Base-by-base conservation (phyloP, 2,797 vertebrate genomes). In the Hypotaenidia okinawae region DNA sequence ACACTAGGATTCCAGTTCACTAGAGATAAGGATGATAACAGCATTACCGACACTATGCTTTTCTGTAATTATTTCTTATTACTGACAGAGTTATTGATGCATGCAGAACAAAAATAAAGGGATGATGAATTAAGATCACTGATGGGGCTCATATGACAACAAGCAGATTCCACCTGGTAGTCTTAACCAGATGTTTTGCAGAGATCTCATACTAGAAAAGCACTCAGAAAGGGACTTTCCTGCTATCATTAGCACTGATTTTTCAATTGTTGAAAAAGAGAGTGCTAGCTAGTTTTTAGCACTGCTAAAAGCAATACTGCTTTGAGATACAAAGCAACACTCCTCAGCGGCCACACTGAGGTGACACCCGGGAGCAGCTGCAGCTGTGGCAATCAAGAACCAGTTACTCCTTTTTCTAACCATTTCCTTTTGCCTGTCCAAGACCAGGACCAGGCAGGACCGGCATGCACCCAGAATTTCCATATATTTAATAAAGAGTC, bases 31-130 rank as follows among this genome's bases (percentile, higher is more conserved):
- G 45, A 59, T 87, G 81, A 51, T 55, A 93, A 86, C 49, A 84
- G 30, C 2, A 1, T 28, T 72, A 85, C 33, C 24, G 41, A 39
- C 32, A 23, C 16, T 58, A 23, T 16, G 27, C 7, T 93, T 84
- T 70, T 76, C 59, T 24, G 32, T 28, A 90, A 81, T 41, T 73
- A 86, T 84, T 90, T 88, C 69, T 72, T 92, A 63, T 73, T 88
- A 78, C n/a, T 86, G 58, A 3, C 55, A 54, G 62, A 89, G 68
- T 69, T 91, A 72, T 27, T 47, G 64, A 75, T 43, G 41, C 51
- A 76, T 62, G 27, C 28, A 78, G 67, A 85, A 68, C 54, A 86
- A 91, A 91, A 96, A 90, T 66, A 68, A 91, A 87, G 87, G 58
- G 2, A 72, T 49, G n/a, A 80, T 66, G 37, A 84, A 86, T 80